These are phyloP conservation scores for Cylindroiulus punctatus DNA, from an alignment of 2,888 invertebrate species.

Conservation along the genomic window DNA sequence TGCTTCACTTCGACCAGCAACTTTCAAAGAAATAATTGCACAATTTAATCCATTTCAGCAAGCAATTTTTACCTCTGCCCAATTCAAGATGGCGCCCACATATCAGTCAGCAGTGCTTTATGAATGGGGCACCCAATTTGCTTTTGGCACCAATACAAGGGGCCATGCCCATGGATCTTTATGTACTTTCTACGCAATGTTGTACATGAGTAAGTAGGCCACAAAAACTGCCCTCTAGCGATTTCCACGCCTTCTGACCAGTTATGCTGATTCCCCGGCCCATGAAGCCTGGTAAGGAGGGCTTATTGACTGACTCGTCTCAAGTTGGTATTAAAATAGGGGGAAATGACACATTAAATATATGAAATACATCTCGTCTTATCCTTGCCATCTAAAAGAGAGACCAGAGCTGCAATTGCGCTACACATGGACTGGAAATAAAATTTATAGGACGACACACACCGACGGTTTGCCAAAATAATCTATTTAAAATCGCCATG, in stretches of 20 bases:
- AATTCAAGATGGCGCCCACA: too few relatives aligned
- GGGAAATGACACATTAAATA: slow-evolving; percentile 23
- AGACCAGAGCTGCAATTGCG: neutral
- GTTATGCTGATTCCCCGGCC: neutral
- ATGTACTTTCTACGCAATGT: neutral
- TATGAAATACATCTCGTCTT: slow-evolving; percentile 21
- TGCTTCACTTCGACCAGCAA: too few relatives aligned
- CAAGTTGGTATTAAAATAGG: slow-evolving; percentile 20
- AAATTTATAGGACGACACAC: neutral
- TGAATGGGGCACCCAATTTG: too few relatives aligned
- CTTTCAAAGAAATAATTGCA: too few relatives aligned
- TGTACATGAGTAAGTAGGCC: neutral
- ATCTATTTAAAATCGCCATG: neutral
- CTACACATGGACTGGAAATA: neutral
- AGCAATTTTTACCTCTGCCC: too few relatives aligned
- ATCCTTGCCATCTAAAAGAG: neutral
- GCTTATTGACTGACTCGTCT: slow-evolving; percentile 23
- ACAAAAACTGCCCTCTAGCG: slow-evolving; percentile 35
- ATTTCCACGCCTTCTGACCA: neutral
- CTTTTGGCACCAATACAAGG: too few relatives aligned
- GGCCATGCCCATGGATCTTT: neutral
- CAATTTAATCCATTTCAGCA: too few relatives aligned
- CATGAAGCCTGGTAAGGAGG: neutral
- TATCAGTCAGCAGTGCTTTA: too few relatives aligned
- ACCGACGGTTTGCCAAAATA: neutral